phyloP scores from a whole-genome alignment of 2,797 vertebrate species.

The Hybognathus amarus region DNA sequence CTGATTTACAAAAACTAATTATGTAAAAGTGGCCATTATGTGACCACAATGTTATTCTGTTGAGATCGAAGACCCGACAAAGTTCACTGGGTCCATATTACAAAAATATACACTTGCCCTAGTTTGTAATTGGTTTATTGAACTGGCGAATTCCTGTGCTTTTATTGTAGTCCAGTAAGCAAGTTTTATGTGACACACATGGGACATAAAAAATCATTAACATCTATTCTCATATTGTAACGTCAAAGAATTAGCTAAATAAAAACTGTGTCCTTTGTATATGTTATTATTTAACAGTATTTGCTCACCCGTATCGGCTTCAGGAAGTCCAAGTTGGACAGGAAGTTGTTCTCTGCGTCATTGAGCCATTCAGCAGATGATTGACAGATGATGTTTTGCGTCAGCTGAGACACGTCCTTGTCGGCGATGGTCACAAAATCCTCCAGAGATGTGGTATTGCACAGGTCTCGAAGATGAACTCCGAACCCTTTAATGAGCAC shows the following conservation, averaged over 20 bases:
- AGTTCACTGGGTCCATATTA: slow-evolving; percentile 41
- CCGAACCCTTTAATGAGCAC: slow-evolving; percentile 89
- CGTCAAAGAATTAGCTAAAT: background rate
- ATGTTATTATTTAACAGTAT: no score
- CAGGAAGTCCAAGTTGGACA: slow-evolving; percentile 87
- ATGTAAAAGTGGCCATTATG: slow-evolving; percentile 38
- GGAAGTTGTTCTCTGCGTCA: slow-evolving; percentile 81
- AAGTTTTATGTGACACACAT: background rate
- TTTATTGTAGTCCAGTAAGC: background rate
- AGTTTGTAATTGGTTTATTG: slow-evolving; percentile 28
- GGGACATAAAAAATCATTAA: background rate
- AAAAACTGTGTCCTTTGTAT: background rate
- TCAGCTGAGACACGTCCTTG: slow-evolving; percentile 70
- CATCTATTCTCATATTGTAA: background rate
- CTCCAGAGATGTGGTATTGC: slow-evolving; percentile 81
- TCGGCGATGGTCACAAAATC: slow-evolving; percentile 84
- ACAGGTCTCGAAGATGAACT: slow-evolving; percentile 86
- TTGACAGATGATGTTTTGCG: slow-evolving; percentile 84
- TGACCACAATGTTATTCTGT: slow-evolving; percentile 6
- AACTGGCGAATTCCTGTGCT: background rate
- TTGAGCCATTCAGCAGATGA: slow-evolving; percentile 83
- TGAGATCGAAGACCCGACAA: background rate
- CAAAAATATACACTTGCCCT: slow-evolving; percentile 38
- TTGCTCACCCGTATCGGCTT: slow-evolving; percentile 89
- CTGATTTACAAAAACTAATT: slow-evolving; percentile 36